These are phyloP conservation scores for Apamea sordens DNA, from an alignment of 2,888 invertebrate genomes.

Conservation along the genomic window DNA sequence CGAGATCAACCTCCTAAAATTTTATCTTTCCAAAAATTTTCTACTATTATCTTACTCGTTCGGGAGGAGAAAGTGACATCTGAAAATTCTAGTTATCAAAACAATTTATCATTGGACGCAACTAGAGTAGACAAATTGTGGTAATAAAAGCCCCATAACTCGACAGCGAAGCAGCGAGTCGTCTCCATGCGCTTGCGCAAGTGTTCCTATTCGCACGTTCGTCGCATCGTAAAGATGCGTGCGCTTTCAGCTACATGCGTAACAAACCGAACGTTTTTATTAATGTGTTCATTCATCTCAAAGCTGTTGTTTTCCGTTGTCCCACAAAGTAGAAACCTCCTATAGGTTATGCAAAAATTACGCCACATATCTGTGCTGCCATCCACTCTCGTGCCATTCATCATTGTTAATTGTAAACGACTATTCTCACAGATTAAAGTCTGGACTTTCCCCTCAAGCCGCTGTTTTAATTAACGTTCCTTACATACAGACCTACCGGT, in stretches of 20 bases:
- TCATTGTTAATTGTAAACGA: constrained; percentile 73
- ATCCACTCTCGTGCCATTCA: constrained; percentile 68
- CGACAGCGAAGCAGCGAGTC: constrained; percentile 63
- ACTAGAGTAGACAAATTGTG: constrained; percentile 69
- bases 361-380: constrained; percentile 67
- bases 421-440: constrained; percentile 74
- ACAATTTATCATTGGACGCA: constrained; percentile 75
- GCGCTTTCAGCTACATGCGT: constrained; percentile 70
- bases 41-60: constrained; percentile 28
- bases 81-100: constrained; percentile 70
- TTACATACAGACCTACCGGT: constrained; percentile 16
- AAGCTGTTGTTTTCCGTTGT: constrained; percentile 71
- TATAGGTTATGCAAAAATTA: constrained; percentile 83
- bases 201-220: constrained; percentile 85
- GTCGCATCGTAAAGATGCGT: constrained; percentile 67
- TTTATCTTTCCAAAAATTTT: constrained; percentile 6
- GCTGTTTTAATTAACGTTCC: constrained; percentile 53
- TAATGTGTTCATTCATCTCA: constrained; percentile 65
- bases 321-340: constrained; percentile 69
- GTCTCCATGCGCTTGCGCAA: constrained; percentile 82
- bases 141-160: constrained; percentile 78
- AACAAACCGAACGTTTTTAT: constrained; percentile 61
- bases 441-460: constrained; percentile 70
- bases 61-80: constrained; percentile 57
- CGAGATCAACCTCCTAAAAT: constrained; percentile 7